Conservation (phyloP, 2,797 vertebrate species). For the Meda fulgida region DNA sequence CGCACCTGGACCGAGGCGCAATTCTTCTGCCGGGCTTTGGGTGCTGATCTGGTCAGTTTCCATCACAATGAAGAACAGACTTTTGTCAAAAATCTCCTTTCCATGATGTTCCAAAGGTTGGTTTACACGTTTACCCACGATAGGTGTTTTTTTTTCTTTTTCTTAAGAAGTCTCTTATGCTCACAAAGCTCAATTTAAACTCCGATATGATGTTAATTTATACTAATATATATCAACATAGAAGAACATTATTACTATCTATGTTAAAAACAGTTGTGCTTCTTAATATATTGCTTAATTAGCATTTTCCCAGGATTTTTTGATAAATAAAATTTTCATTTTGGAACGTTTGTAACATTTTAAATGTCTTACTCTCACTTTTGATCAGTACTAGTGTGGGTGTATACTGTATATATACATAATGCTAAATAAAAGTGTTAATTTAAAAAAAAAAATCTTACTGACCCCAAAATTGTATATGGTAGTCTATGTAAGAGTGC, state of each 20-base stretch:
- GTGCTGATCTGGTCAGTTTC: constrained; percentile 92
- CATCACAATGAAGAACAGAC: constrained; percentile 87
- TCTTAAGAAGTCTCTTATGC: neutral
- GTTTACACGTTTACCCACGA: constrained; percentile 49
- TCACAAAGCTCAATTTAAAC: neutral
- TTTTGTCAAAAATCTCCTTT: constrained; percentile 87
- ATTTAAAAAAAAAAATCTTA: neutral
- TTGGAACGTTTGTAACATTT: neutral
- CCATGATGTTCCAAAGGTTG: constrained; percentile 90
- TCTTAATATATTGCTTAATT: neutral
- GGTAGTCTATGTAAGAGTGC: neutral
- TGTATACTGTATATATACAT: neutral
- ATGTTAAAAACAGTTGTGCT: neutral
- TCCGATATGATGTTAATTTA: no score
- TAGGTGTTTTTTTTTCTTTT: neutral
- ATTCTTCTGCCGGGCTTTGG: constrained; percentile 90
- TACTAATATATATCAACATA: no score
- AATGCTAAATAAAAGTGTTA: neutral
- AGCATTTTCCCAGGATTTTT: neutral
- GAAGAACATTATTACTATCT: neutral
- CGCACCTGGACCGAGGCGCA: constrained; percentile 94
- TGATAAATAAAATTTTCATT: neutral
- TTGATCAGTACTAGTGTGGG: neutral
- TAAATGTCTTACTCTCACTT: neutral
- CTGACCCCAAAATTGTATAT: neutral